These are phyloP conservation scores for Drosophila serrata DNA, from an alignment of 1,140 invertebrate species.

Conservation along the genomic window DNA sequence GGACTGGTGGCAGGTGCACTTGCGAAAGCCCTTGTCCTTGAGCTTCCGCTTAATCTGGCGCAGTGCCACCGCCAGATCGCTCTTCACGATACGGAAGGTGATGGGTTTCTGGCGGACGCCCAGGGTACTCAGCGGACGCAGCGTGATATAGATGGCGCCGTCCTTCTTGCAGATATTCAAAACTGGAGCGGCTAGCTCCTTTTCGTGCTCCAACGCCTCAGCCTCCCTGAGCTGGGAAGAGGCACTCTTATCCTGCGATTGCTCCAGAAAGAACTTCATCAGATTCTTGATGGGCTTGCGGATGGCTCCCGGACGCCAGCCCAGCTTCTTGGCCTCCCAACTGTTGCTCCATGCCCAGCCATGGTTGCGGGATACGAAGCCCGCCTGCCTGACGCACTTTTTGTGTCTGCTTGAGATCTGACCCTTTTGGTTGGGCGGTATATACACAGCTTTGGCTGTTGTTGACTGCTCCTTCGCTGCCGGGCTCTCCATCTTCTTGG, in stretches of 20 bases:
- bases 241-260: slow-evolving; percentile 16
- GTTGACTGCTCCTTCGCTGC: background rate
- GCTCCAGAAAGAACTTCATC: slow-evolving; percentile 77
- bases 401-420: slow-evolving; percentile 49
- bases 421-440: slow-evolving; percentile 4
- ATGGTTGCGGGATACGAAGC: slow-evolving; percentile 61
- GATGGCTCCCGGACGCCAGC: slow-evolving; percentile 76
- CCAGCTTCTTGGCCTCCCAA: slow-evolving; percentile 32
- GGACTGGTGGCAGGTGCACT: slow-evolving; percentile 70
- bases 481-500: background rate
- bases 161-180: slow-evolving; percentile 72
- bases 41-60: slow-evolving; percentile 63
- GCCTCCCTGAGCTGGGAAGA: slow-evolving; percentile 24
- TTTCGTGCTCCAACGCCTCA: slow-evolving; percentile 7
- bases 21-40: slow-evolving; percentile 67
- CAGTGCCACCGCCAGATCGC: slow-evolving; percentile 46
- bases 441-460: background rate
- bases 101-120: slow-evolving; percentile 61
- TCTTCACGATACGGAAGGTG: slow-evolving; percentile 72
- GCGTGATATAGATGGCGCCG: slow-evolving; percentile 68
- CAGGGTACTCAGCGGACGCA: slow-evolving; percentile 39
- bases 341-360: slow-evolving; percentile 76
- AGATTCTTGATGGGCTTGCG: slow-evolving; percentile 70
- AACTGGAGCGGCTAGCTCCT: slow-evolving; percentile 42
- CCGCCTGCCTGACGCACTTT: slow-evolving; percentile 47